Base-by-base conservation (phyloP, 2,797 vertebrate species). In the Sebastes nivosus region DNA sequence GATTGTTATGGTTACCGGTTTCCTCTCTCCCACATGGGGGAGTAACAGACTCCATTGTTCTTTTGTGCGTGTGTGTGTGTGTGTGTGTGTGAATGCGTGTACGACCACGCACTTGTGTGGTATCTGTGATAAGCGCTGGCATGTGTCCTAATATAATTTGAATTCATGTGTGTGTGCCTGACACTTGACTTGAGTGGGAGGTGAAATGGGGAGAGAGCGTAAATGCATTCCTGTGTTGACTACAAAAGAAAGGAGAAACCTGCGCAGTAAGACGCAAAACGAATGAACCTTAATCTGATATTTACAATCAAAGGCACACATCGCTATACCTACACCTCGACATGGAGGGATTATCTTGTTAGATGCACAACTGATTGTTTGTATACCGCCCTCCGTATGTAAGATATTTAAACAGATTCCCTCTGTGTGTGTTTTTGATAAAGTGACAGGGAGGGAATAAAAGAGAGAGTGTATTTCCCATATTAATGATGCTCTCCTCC, bases 281-380 rank as follows among this genome's bases (percentile, higher is more conserved):
- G 34, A 87, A 75, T 69, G 4, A 79, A 70, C 1, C 38, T 22
- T 68, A 75, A 87, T 79, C 75, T 75, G 10, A 75, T 71, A 75
- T 77, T 77, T 79, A 59, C 61, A 65, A 81, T 71, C 67, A 82
- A 75, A 87, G 34, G 71, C 75, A 79, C 73, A 82, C 50, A 83
- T 38, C 20, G 4, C 50, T 24, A 46, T 46, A 67, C 54, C 72
- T 71, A 42, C 64, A 59, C 42, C 38, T 6, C 27, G 38, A 75
- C 25, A 50, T 6, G n/a, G 61, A 80, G 22, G 72, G 84, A 87
- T 85, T 89, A 85, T 70, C 80, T 61, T 82, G 67, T 87, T 67
- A 54, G 65, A 77, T 30, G 12, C 69, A 75, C n/a, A 50, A 63
- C 24, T 69, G 52, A 80, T 71, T 78, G 61, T 59, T 77, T 87